phyloP scores from a whole-genome alignment of 2,113 vertebrate genomes.

The Podarcis cretensis region DNA sequence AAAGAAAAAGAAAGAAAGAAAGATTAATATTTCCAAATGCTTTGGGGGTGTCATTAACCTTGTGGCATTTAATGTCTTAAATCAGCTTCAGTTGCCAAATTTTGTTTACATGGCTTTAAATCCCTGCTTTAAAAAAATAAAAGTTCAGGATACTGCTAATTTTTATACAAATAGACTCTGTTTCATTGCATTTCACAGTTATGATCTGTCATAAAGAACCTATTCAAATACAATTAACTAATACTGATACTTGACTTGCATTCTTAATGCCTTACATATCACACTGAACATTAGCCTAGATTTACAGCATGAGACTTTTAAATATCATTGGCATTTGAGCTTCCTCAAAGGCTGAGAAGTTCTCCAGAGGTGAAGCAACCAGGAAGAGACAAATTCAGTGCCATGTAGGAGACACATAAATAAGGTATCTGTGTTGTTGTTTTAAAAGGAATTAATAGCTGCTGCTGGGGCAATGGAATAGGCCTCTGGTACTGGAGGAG shows the following conservation, averaged over 20 bases:
- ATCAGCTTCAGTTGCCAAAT: not conserved
- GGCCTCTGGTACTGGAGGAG: no score
- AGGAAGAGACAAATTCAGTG: not conserved
- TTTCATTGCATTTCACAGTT: slow-evolving; percentile 1
- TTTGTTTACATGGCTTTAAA: slow-evolving; percentile 3
- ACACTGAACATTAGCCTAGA: not conserved
- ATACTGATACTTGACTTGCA: not conserved
- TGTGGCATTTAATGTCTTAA: not conserved
- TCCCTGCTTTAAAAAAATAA: slow-evolving; percentile 8
- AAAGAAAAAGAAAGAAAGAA: not conserved
- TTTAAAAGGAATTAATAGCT: not conserved
- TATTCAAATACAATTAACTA: slow-evolving; percentile 22
- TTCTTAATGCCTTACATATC: slow-evolving; percentile 12
- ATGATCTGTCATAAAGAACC: not conserved
- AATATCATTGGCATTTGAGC: not conserved
- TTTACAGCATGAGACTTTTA: slow-evolving; percentile 12
- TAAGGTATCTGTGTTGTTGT: not conserved
- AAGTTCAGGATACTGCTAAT: not conserved
- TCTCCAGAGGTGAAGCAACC: not conserved
- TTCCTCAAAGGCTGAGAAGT: not conserved
- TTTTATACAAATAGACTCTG: not conserved
- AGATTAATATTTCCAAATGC: not conserved
- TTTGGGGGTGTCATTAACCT: not conserved
- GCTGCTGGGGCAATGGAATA: not conserved
- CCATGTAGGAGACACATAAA: not conserved